These are phyloP conservation scores for Pseudochirops cupreus DNA, from an alignment of 2,797 vertebrate species.

Conservation along the genomic window DNA sequence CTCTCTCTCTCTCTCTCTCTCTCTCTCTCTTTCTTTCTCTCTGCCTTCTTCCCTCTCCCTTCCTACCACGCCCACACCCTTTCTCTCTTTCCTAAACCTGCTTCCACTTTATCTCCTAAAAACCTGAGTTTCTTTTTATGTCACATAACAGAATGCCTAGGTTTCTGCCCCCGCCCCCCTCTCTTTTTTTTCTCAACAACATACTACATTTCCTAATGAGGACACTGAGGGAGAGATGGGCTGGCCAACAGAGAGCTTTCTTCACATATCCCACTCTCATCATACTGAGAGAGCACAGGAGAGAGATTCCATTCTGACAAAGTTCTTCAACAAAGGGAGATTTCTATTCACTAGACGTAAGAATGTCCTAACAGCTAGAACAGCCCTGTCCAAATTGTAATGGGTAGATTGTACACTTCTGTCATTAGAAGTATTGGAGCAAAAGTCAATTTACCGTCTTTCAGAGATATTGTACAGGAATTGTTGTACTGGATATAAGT, in stretches of 20 bases:
- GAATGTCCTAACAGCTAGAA: not conserved
- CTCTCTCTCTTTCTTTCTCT: conserved; percentile 15
- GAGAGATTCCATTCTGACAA: not conserved
- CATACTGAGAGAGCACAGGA: not conserved
- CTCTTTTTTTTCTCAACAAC: not conserved
- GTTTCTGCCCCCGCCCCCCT: conserved; percentile 13
- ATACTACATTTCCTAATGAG: conserved; percentile 13
- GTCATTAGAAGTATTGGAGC: not conserved
- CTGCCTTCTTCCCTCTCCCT: not conserved
- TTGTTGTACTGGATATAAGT: not conserved
- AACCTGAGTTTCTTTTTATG: not conserved
- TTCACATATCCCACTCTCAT: not conserved
- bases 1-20: not conserved
- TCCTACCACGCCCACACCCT: accelerated
- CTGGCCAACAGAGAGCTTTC: not conserved
- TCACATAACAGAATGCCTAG: not conserved
- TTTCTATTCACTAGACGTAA: not conserved
- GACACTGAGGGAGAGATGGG: accelerated
- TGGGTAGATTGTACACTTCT: not conserved
- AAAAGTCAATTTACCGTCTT: not conserved
- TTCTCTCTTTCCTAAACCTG: not conserved
- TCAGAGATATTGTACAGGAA: too few species aligned
- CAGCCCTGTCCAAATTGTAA: not conserved
- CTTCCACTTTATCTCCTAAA: not conserved
- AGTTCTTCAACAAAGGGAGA: not conserved